Base-by-base conservation (phyloP, 2,888 invertebrate species). In the Cheilosia vernalis region DNA sequence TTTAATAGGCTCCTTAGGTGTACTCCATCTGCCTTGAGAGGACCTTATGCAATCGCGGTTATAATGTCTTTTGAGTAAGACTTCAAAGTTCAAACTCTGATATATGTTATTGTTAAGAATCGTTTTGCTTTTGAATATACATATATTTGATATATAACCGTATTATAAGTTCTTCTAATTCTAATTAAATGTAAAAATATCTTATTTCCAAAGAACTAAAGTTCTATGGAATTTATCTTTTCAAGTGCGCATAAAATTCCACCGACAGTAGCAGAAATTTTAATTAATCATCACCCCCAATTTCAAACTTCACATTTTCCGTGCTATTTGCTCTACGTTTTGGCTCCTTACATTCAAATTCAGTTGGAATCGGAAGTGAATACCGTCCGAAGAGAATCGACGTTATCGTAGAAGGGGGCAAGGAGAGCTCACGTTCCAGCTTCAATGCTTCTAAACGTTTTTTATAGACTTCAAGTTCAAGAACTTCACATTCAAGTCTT, bases 381-480 rank as follows among this genome's bases (percentile, higher is more conserved):
- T 2, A 17, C 17, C 17, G 58, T 15, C n/a, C n/a, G 33, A 69
- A 30, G 10, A 42, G 33, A 13, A 53, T 61, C 2, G 27, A 17
- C 0, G 77, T n/a, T 24, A 9, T 53, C 17, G 27, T 37, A 4
- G 77, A 67, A 15, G 60, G 24, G 13, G 51, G 53, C 2, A 77
- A 17, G 17, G 61, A 19, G 2, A 77, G 44, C 30, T 67, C 53
- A 19, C 77, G 60, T 53, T 77, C 77, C 24, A 77, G 19, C 37
- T 69, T 51, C 0, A 77, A 19, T 9, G 33, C 21, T 37, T 77
- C 53, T 53, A 77, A 51, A 2, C 77, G 33, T 2, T 56, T 51
- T 53, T 61, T 69, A 17, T 69, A 67, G 10, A 53, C 58, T 24
- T 77, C 60, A 1, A 77, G 51, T 69, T 77, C 69, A 21, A 69